Conservation (phyloP, 2,113 vertebrate genomes). For the Cepphus grylle region DNA sequence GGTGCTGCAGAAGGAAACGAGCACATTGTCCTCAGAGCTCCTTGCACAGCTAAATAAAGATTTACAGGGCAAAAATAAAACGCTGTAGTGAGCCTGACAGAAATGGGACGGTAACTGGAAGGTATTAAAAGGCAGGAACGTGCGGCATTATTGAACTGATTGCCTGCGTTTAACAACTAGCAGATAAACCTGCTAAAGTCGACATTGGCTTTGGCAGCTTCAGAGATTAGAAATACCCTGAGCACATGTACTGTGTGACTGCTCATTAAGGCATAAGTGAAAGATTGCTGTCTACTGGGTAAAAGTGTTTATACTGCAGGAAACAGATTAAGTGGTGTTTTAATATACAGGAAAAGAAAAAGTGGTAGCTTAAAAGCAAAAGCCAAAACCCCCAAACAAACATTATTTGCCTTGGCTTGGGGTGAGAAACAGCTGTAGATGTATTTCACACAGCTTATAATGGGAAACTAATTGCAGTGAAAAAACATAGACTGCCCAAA, state of each 20-base stretch:
- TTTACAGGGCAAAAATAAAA: background rate
- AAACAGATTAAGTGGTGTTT: slow-evolving; percentile 19
- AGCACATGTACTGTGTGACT: background rate
- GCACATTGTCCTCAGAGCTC: background rate
- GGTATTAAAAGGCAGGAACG: background rate
- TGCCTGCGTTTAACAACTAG: background rate
- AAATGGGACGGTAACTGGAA: background rate
- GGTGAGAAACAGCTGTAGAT: background rate
- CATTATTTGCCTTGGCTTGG: background rate
- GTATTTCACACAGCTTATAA: background rate
- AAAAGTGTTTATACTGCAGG: slow-evolving; percentile 43
- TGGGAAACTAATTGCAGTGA: background rate
- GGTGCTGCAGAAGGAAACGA: background rate
- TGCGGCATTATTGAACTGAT: background rate
- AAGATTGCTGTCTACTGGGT: background rate
- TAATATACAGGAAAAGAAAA: slow-evolving; percentile 27
- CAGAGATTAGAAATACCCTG: background rate
- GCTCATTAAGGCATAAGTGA: background rate
- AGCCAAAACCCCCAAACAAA: background rate
- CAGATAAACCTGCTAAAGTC: background rate
- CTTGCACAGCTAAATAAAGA: background rate
- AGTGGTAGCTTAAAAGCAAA: background rate
- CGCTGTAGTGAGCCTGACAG: slow-evolving; percentile 15
- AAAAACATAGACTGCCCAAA: background rate
- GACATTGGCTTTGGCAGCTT: background rate